These are phyloP conservation scores for Pavo muticus DNA, from an alignment of 2,113 vertebrate genomes.

Conservation along the genomic window DNA sequence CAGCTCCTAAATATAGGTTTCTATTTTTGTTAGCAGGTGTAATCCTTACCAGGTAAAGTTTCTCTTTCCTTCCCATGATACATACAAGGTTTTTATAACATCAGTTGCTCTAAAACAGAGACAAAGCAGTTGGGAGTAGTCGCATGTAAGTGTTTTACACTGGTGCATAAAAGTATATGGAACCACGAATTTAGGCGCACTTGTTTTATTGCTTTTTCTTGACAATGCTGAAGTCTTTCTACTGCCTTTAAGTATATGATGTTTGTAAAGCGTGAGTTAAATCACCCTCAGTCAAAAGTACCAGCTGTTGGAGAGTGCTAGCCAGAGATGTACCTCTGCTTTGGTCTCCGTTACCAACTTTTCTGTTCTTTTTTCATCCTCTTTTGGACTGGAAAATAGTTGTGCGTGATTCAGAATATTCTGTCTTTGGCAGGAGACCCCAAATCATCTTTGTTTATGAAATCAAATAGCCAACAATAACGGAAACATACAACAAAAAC, in stretches of 20 bases:
- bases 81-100: neutral
- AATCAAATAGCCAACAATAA: neutral
- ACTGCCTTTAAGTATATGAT: neutral
- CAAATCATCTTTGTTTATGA: neutral
- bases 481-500: neutral
- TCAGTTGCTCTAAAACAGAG: neutral
- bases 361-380: neutral
- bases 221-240: neutral
- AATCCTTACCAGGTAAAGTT: conserved; percentile 56
- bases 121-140: neutral
- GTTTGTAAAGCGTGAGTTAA: neutral
- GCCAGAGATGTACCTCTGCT: neutral
- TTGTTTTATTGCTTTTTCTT: neutral
- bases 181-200: neutral
- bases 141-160: neutral
- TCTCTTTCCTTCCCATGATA: neutral
- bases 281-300: neutral
- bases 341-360: neutral
- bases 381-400: neutral
- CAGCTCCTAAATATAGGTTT: conserved; percentile 61
- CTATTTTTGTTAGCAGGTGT: conserved; percentile 58
- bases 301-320: neutral
- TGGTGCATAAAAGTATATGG: neutral
- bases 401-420: neutral
- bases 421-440: neutral